These are phyloP conservation scores for Microplitis manilae DNA, from an alignment of 2,888 invertebrate genomes.

Conservation along the genomic window DNA sequence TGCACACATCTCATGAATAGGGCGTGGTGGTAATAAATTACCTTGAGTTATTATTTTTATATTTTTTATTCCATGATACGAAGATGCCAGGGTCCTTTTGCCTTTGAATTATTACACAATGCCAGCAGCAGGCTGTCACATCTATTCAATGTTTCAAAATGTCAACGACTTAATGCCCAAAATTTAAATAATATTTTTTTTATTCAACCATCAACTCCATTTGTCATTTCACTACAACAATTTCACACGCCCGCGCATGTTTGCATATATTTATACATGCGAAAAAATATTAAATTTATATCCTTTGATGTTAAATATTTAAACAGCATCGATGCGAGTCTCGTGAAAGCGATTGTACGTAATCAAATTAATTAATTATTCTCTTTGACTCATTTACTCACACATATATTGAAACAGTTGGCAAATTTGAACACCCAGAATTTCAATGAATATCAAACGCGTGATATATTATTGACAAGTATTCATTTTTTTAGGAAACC, in stretches of 20 bases:
- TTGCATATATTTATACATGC: too few species aligned
- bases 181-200: not conserved
- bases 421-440: not conserved
- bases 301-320: not conserved
- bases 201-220: not conserved
- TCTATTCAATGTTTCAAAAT: not conserved
- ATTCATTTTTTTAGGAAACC: too few species aligned
- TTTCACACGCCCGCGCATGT: not conserved
- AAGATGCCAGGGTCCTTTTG: too few species aligned
- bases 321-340: not conserved
- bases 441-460: not conserved
- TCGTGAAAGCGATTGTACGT: not conserved
- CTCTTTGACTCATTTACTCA: not conserved
- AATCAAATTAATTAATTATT: not conserved
- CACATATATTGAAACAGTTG: not conserved
- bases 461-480: too few species aligned
- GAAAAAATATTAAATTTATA: not conserved
- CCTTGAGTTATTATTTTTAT: not conserved
- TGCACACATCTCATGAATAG: conserved; percentile 22
- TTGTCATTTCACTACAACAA: not conserved
- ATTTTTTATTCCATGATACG: conserved; percentile 1
- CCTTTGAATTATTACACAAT: not conserved
- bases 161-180: not conserved
- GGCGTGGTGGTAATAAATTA: conserved; percentile 31
- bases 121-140: not conserved